A percentile compares a stretch with the other conserved stretches of the same genome.
Evolutionary conservation across 2,113 vertebrate species (phyloP).

Genomic region (Etheostoma cragini): DNA sequence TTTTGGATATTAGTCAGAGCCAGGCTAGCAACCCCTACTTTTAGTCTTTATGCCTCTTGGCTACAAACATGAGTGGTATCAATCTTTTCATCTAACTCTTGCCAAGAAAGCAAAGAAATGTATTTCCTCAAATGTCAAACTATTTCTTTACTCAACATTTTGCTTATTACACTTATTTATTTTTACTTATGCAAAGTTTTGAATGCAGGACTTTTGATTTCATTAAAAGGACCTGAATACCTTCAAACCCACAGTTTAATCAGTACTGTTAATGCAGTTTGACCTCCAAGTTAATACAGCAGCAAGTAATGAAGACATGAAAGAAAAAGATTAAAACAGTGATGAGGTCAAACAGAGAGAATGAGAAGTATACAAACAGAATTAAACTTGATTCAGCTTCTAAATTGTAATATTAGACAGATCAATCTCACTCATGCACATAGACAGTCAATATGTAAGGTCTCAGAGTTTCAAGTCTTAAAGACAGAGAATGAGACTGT

Average conservation of each 20-base stretch:
- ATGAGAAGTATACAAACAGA: conserved; percentile 12
- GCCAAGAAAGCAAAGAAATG: neutral
- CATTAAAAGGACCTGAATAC: neutral
- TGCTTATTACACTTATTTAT: no score
- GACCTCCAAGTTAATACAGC: conserved; percentile 35
- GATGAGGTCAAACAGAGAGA: conserved; percentile 27
- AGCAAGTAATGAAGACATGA: conserved; percentile 17
- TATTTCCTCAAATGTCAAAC: neutral
- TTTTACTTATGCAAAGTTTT: neutral
- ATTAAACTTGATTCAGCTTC: conserved; percentile 28
- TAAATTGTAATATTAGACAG: conserved; percentile 16
- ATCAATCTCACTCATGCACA: neutral
- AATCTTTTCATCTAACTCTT: neutral
- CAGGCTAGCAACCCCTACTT: neutral
- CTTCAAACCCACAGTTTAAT: neutral
- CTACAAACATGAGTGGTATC: neutral
- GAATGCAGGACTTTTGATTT: neutral
- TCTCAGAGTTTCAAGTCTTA: neutral
- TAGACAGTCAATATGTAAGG: neutral
- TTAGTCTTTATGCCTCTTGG: no score
- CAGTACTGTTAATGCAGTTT: conserved; percentile 1
- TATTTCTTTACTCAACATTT: no score
- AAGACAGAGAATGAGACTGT: conserved; percentile 5
- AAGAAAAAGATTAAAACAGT: conserved; percentile 9
- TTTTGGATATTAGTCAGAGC: neutral